Base-by-base conservation (phyloP, 2,888 invertebrate genomes). In the Pseudococcus jackbeardsleyi region DNA sequence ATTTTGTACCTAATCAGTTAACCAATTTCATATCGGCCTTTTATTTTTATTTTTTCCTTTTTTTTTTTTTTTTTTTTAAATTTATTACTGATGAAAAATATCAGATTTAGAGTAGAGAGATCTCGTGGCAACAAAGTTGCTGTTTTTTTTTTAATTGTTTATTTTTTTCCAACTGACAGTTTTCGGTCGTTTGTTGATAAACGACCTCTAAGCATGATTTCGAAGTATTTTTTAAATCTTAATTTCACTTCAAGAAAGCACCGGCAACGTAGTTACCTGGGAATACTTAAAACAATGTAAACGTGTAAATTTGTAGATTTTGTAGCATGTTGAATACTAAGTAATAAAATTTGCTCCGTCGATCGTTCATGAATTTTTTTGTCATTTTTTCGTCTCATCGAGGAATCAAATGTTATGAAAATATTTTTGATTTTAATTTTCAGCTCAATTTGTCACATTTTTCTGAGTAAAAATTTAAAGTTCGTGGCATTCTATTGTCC, bases 241-340 rank as follows among this genome's bases (percentile, higher is more conserved):
- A 68, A 68, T 22, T 17, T 72, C 72, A 72, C 33, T 72, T 72
- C 1, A 72, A 64, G 12, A 64, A 22, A 33, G 72, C 72, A 72
- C 33, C 17, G 7, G 17, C 26, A 72, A 33, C 33, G 11, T 72
- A 72, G 72, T 72, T 72, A 72, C 72, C 72, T 33, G 72, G 17
- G 17, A 17, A 72, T 72, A 72, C 72, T 72, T 72, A 72, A 33
- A 64, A 33, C 26, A 17, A 33, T 72, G 33, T 33, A 33, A 26
- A 72, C 72, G 26, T 72, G 68, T 26, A 68, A 11, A 72, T 72
- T 72, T 72, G 33, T 72, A 33, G n/a, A 72, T 15, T 33, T 33
- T 33, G 9, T 64, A 64, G 22, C 6, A 64, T 11, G 64, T 22
- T 22, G 64, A 22, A 64, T 64, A 22, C 64, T 7, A 72, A 68